Base-by-base conservation (phyloP, 2,113 vertebrate species). In the Ciconia stormi region DNA sequence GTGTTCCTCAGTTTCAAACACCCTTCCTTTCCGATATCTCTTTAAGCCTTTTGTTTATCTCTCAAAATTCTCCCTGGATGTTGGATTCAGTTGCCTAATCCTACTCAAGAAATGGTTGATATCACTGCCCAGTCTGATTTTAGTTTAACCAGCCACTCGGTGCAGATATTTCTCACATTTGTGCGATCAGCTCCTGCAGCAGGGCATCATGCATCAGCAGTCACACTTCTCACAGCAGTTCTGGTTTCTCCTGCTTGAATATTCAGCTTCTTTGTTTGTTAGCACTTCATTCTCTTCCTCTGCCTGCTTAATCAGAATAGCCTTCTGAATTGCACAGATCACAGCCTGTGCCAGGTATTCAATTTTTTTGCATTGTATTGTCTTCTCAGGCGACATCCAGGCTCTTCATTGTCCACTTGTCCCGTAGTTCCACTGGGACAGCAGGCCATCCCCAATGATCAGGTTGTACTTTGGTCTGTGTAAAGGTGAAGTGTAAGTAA, bases 361-460 rank as follows among this genome's bases (percentile, higher is more conserved):
- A 11, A 1, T 88, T 38, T 49, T 78, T 58, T 53, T 88, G n/a
- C 38, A 38, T 79, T 58, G 2, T 30, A 8, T 71, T 67, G 8
- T 49, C 50, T 70, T 74, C 61, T 32, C 69, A 27, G 72, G 49
- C 49, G 81, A 27, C 38, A 72, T 55, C 13, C 29, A 87, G 36
- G 16, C 40, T 83, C 23, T 30, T 72, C 9, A 2, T 80, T 83
- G 89, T 80, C 53, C 0, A 0, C 7, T 74, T 85, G 27, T 62
- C 21, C 42, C 0, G 0, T 49, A 44, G 40, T 49, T 90, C 65
- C 70, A 36, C 18, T 6, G 11, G 42, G 55, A 82, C 1, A 0
- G 11, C 19, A 46, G 42, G 52, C 61, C 38, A 34, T 66, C 42
- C 19, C 30, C 23, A 53, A 2, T 21, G 44, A 52, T 30, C 50